Evolutionary conservation across 2,113 vertebrate genomes (phyloP).

Genomic region (Hippocampus mohnikei): DNA sequence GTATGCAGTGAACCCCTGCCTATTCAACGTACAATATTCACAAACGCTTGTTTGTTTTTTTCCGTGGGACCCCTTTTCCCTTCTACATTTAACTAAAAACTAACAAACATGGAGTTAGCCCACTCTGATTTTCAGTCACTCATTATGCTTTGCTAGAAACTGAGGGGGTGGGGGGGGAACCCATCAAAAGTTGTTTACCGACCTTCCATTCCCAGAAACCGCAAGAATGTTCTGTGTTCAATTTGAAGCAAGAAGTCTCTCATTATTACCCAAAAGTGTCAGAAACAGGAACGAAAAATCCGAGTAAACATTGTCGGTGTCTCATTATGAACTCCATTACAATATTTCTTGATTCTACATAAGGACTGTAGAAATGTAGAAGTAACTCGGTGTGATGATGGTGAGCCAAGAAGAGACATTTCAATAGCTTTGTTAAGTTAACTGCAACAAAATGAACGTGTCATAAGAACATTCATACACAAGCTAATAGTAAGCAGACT

Average conservation of each 20-base stretch:
- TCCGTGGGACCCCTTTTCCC: no score
- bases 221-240: background rate
- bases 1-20: no score
- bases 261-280: background rate
- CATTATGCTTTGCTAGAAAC: background rate
- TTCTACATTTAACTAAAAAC: no score
- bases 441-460: background rate
- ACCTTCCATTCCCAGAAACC: background rate
- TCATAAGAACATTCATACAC: background rate
- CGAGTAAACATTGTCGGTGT: background rate
- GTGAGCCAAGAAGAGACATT: no score
- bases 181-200: background rate
- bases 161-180: background rate
- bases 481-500: background rate
- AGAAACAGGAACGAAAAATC: background rate
- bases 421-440: no score
- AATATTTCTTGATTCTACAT: background rate
- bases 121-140: background rate
- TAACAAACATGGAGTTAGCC: background rate
- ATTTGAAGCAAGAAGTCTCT: background rate
- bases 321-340: background rate
- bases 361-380: background rate
- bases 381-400: no score
- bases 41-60: no score
- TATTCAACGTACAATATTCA: no score